phyloP scores from a whole-genome alignment of 2,888 invertebrate genomes.

The Silvanus unidentatus region DNA sequence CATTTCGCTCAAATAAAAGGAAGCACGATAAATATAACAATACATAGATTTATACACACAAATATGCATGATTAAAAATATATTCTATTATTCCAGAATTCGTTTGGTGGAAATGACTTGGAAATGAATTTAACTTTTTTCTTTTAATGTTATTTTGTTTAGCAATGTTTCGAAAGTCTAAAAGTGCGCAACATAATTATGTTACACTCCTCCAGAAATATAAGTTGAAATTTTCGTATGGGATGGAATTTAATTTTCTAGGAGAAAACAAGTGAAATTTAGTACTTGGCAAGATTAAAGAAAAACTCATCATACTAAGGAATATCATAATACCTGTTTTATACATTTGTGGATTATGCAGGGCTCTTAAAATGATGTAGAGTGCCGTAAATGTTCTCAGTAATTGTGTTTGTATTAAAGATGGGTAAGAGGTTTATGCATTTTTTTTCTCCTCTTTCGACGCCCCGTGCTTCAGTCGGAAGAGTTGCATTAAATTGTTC shows the following conservation, averaged over 20 bases:
- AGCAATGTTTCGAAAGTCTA: conserved; percentile 1
- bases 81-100: no score
- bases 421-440: conserved; percentile 9
- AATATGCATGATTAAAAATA: no score
- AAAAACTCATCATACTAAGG: conserved; percentile 44
- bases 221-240: conserved; percentile 26
- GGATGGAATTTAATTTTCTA: conserved; percentile 42
- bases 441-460: neutral
- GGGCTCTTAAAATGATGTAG: conserved; percentile 37
- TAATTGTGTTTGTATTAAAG: conserved; percentile 32
- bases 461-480: no score
- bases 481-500: no score
- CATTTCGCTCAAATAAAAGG: no score
- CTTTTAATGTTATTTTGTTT: conserved; percentile 1
- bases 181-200: conserved; percentile 1
- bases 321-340: conserved; percentile 45
- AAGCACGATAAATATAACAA: no score
- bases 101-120: no score
- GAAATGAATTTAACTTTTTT: neutral
- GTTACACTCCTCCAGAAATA: conserved; percentile 7
- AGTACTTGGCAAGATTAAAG: conserved; percentile 45
- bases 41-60: no score
- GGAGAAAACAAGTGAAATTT: conserved; percentile 43
- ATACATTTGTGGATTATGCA: conserved; percentile 43
- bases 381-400: conserved; percentile 33